Base-by-base conservation (phyloP, 2,113 vertebrate species). In the Coryphaenoides rupestris region DNA sequence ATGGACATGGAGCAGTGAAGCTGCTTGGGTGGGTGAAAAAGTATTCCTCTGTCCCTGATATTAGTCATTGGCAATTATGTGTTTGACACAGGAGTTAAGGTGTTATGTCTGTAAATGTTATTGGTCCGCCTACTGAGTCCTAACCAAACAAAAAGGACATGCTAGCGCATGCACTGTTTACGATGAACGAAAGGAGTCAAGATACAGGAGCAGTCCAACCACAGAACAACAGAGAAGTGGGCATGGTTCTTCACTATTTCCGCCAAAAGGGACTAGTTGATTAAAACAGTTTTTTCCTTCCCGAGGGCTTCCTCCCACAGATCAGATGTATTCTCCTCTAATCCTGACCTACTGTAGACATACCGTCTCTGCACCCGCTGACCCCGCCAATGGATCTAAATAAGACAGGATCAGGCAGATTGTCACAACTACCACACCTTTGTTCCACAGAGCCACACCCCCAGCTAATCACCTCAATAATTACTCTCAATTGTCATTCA, bases 271-370 rank as follows among this genome's bases (percentile, higher is more conserved):
- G 5, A 3, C 28, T 33, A 33, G 5, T 49, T 49, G 47, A 49
- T 4, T 4, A 49, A 49, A 49, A 50, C 16, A 50, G 15, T 3
- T 7, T 16, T n/a, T 16, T 50, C 17, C 4, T 50, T 50, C 47
- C 33, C 13, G 9, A n/a, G 47, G 47, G 14, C 47, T n/a, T 50
- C 47, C 62, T 33, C 5, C 56, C 61, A 47, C 19, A 63, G 63
- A 66, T 66, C 72, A 73, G 50, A 58, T 70, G 70, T 69, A 67
- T 59, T 64, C 70, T 63, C 22, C 40, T 70, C 57, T 82, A 86
- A 87, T 85, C 84, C 75, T 65, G 70, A 68, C 71, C 69, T 60
- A 72, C 23, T 62, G 73, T 68, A 86, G 78, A 85, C 78, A 76
- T 56, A 61, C 71, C 59, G 60, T 81, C 79, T 82, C 75, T 72